Evolutionary conservation across 2,113 vertebrate genomes (phyloP).

Genomic region (Philantomba maxwellii): DNA sequence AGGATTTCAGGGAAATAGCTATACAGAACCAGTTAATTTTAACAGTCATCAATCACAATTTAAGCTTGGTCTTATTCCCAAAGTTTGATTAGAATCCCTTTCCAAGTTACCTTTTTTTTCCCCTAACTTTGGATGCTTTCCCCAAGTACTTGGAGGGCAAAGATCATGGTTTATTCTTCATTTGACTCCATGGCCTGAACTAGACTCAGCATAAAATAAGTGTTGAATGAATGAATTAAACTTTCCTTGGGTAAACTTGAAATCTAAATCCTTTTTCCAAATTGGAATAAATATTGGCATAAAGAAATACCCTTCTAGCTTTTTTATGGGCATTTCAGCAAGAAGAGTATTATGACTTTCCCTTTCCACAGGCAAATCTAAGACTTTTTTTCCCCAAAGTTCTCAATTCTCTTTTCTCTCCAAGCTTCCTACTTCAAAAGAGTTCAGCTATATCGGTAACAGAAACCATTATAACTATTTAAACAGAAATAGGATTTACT

Average conservation of each 20-base stretch:
- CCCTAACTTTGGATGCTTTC: neutral
- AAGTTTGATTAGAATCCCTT: slow-evolving; percentile 28
- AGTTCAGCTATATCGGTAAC: neutral
- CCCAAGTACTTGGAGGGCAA: neutral
- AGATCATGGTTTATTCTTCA: neutral
- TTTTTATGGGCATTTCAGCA: neutral
- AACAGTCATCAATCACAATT: neutral
- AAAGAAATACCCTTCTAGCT: neutral
- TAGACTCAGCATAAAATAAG: neutral
- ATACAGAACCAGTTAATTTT: neutral
- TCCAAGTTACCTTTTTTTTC: neutral
- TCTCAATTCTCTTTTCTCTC: neutral
- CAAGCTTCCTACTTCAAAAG: neutral
- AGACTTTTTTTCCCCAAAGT: neutral
- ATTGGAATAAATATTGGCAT: neutral
- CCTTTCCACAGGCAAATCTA: neutral
- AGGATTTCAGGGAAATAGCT: neutral
- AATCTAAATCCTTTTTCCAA: neutral
- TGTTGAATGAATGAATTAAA: neutral
- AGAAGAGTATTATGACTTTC: neutral
- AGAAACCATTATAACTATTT: neutral
- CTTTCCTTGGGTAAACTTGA: neutral
- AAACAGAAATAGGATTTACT: neutral
- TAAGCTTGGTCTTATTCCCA: neutral
- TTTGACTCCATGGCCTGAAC: neutral